These are phyloP conservation scores for Notospermus geniculatus DNA, from an alignment of 1,140 invertebrate genomes.

Conservation along the genomic window DNA sequence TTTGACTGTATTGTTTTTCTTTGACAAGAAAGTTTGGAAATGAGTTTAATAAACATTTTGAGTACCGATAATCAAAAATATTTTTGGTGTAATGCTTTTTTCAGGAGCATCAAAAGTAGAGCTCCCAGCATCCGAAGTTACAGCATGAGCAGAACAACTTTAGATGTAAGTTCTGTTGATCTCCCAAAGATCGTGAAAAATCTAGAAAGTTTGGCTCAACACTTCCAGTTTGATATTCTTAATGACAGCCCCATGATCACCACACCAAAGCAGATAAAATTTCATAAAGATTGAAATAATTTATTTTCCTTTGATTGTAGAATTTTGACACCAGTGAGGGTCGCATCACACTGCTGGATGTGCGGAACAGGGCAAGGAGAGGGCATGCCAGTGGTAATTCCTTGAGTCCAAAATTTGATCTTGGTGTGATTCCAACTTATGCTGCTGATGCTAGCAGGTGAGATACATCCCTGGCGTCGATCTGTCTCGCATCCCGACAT, in stretches of 20 bases:
- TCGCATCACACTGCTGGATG: conserved; percentile 31
- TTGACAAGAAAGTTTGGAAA: too few species aligned
- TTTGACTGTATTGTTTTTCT: too few species aligned
- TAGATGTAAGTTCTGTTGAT: conserved; percentile 37
- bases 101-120: conserved; percentile 62
- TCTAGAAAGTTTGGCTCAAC: too few species aligned
- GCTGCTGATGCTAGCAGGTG: conserved; percentile 61
- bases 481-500: too few species aligned
- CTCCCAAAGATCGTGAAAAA: conserved; percentile 1
- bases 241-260: too few species aligned
- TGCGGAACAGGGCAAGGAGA: conserved; percentile 31
- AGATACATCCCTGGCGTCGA: too few species aligned
- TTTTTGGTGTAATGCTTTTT: too few species aligned
- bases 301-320: conserved; percentile 32
- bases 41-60: too few species aligned
- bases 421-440: conserved; percentile 53
- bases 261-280: too few species aligned
- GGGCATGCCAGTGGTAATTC: conserved; percentile 39
- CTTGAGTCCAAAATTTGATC: conserved; percentile 42
- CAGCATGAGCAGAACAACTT: conserved; percentile 58
- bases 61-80: too few species aligned
- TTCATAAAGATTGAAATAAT: too few species aligned
- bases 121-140: conserved; percentile 61
- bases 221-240: too few species aligned
- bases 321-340: conserved; percentile 45